phyloP scores from a whole-genome alignment of 1,140 invertebrate genomes.

The Coenobita brevimanus region DNA sequence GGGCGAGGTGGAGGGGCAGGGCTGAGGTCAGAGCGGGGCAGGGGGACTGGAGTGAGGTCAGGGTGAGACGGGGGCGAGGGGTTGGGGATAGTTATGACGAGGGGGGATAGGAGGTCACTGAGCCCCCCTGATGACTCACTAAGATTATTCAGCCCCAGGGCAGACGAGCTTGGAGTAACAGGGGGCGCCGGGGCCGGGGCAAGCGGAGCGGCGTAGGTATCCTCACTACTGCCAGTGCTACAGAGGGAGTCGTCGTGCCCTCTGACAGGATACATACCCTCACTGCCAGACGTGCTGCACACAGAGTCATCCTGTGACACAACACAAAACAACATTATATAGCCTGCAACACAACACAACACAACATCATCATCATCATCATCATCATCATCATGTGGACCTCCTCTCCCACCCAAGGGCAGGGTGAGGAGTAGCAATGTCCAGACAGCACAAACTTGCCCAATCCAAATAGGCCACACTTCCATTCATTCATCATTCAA shows the following conservation, averaged over 20 bases:
- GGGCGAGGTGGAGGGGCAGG: background rate
- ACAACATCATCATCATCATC: too few species aligned
- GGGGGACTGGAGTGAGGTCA: slow-evolving; percentile 7
- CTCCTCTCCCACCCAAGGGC: too few species aligned
- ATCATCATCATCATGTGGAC: too few species aligned
- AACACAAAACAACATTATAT: background rate
- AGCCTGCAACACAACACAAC: too few species aligned
- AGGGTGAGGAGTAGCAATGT: too few species aligned
- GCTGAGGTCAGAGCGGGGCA: slow-evolving; percentile 25
- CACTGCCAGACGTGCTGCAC: slow-evolving; percentile 26
- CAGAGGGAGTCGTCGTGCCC: background rate
- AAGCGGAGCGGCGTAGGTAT: background rate
- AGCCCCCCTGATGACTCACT: background rate
- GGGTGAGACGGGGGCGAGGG: slow-evolving; percentile 25
- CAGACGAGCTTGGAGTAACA: background rate
- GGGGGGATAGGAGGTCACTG: background rate
- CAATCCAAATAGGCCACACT: too few species aligned
- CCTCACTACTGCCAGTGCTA: background rate
- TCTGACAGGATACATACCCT: slow-evolving; percentile 31
- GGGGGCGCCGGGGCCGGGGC: slow-evolving; percentile 31
- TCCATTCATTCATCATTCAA: too few species aligned
- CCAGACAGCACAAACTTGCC: too few species aligned
- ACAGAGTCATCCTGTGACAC: background rate
- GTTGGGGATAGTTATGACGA: slow-evolving; percentile 41
- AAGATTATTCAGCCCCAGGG: too few species aligned